Evolutionary conservation across 2,797 vertebrate species (phyloP).

Genomic region (Thunnus albacares): DNA sequence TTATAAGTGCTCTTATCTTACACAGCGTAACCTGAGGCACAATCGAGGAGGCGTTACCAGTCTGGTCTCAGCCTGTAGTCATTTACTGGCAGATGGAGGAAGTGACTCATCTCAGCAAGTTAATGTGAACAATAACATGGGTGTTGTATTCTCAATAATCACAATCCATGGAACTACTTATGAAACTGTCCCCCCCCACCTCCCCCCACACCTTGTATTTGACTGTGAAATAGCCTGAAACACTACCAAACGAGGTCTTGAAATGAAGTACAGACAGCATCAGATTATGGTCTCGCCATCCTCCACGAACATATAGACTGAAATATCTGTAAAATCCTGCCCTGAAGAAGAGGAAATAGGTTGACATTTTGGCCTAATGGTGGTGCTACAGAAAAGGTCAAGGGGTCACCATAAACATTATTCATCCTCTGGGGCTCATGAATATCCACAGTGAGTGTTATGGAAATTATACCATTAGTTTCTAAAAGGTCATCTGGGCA

Average conservation of each 20-base stretch:
- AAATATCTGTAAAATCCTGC: not conserved
- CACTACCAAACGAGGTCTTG: not conserved
- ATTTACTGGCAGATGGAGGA: constrained; percentile 66
- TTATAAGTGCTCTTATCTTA: constrained; percentile 25
- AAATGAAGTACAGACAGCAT: not conserved
- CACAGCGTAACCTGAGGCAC: constrained; percentile 50
- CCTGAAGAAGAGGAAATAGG: not conserved
- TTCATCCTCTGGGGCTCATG: constrained; percentile 17
- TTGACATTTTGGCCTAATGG: constrained; percentile 22
- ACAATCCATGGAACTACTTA: constrained; percentile 15
- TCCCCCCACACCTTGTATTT: not conserved
- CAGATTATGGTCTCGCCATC: not conserved
- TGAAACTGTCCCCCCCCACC: constrained; percentile 19
- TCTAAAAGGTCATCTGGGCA: constrained; percentile 44
- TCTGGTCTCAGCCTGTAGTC: constrained; percentile 26
- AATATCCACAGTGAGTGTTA: constrained; percentile 19
- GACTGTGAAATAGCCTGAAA: not conserved
- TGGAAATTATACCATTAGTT: constrained; percentile 16
- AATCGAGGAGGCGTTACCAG: constrained; percentile 29
- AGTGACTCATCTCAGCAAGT: constrained; percentile 64
- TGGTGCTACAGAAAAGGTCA: constrained; percentile 33
- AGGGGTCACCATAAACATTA: constrained; percentile 17
- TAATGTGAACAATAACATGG: constrained; percentile 36
- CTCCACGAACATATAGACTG: not conserved
- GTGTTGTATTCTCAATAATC: constrained; percentile 23